Conservation (phyloP, 2,113 vertebrate genomes). For the Pogonocichla stellata region DNA sequence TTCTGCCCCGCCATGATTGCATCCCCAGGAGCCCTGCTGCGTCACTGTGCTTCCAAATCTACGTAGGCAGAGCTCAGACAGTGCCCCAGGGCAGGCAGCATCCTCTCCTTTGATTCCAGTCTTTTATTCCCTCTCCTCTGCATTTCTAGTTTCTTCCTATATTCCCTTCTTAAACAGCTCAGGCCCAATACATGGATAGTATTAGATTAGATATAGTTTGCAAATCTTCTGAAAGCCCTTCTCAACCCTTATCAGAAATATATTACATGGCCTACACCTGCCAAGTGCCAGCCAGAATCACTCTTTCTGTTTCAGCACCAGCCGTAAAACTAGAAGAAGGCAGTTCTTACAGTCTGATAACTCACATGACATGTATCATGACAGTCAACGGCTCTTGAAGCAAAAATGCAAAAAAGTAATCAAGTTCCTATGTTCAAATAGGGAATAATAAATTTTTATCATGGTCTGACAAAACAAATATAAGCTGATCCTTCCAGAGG, state of each 20-base stretch:
- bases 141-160: not conserved
- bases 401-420: not conserved
- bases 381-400: not conserved
- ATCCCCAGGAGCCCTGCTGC: constrained; percentile 2
- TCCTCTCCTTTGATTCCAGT: not conserved
- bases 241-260: not conserved
- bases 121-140: not conserved
- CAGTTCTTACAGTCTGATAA: not conserved
- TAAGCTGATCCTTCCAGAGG: not conserved
- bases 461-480: not conserved
- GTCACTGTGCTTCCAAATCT: not conserved
- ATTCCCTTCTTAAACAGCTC: not conserved
- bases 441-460: not conserved
- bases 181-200: not conserved
- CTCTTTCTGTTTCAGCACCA: not conserved
- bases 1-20: not conserved
- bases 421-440: not conserved
- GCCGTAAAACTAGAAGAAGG: not conserved
- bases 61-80: not conserved
- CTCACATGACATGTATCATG: fast-evolving
- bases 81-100: not conserved
- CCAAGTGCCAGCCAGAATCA: not conserved
- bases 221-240: not conserved
- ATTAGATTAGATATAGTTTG: not conserved
- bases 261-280: not conserved